These are phyloP conservation scores for Brenthis daphne DNA, from an alignment of 2,888 invertebrate genomes.

Conservation along the genomic window DNA sequence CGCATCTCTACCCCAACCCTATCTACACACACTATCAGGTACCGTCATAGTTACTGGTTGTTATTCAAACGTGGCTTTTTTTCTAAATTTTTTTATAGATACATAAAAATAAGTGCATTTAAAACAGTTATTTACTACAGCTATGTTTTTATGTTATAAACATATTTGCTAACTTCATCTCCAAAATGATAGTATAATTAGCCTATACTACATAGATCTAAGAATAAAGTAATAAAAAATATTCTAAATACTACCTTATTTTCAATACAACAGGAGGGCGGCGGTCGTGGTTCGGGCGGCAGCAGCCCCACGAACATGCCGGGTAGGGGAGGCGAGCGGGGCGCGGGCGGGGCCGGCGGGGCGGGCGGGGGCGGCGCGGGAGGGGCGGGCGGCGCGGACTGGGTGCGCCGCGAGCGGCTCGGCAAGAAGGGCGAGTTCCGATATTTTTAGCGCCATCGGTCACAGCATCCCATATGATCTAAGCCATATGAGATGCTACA, in stretches of 20 bases:
- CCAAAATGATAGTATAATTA: no score
- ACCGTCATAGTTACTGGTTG: not conserved
- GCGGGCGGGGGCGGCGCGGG: constrained; percentile 61
- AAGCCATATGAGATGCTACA: constrained; percentile 12
- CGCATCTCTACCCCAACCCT: constrained; percentile 88
- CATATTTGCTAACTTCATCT: no score
- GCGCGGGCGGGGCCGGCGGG: constrained; percentile 74
- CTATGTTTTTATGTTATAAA: no score
- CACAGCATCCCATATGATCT: constrained; percentile 1
- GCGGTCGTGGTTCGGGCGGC: constrained; percentile 67
- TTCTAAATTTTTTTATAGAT: no score
- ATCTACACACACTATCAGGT: constrained; percentile 82
- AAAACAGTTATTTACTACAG: no score
- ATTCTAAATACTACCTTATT: not conserved
- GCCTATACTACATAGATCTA: no score
- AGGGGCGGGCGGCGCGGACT: constrained; percentile 85
- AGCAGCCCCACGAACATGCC: constrained; percentile 64
- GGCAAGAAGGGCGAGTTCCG: constrained; percentile 98
- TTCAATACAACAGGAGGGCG: constrained; percentile 57
- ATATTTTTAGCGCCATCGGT: constrained; percentile 87
- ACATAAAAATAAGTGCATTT: no score
- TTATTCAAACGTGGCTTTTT: no score
- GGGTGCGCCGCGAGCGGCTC: constrained; percentile 93
- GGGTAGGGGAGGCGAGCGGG: constrained; percentile 50
- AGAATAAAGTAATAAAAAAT: no score